Evolutionary conservation across 1,140 invertebrate species (phyloP).

Genomic region (Tetraneura akinire): DNA sequence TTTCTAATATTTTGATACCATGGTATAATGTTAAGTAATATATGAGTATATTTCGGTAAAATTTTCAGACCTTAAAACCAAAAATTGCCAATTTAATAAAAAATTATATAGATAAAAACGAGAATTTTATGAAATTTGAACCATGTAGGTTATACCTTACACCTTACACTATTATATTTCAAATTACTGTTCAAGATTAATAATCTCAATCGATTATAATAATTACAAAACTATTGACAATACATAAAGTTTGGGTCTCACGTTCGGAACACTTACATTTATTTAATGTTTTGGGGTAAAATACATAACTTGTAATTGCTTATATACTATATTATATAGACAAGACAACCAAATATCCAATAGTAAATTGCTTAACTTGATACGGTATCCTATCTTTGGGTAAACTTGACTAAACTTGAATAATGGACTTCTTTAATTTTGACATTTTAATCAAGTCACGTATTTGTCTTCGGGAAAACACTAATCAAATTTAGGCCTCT

Average conservation of each 20-base stretch:
- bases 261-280: conserved; percentile 26
- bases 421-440: conserved; percentile 50
- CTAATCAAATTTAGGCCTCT: conserved; percentile 39
- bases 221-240: not conserved
- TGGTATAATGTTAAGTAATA: no score
- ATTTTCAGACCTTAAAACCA: no score
- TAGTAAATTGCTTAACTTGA: conserved; percentile 31
- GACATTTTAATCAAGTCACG: conserved; percentile 50
- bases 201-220: conserved; percentile 11
- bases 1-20: no score
- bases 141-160: no score
- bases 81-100: no score
- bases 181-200: not conserved
- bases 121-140: no score
- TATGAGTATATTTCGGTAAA: no score
- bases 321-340: not conserved
- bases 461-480: conserved; percentile 50
- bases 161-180: no score
- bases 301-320: conserved; percentile 30
- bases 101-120: no score
- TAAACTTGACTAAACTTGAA: conserved; percentile 21
- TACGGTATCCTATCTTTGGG: conserved; percentile 22
- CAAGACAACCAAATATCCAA: not conserved
- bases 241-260: not conserved
- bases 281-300: conserved; percentile 21